Base-by-base conservation (phyloP, 2,797 vertebrate species). In the Chelon auratus region DNA sequence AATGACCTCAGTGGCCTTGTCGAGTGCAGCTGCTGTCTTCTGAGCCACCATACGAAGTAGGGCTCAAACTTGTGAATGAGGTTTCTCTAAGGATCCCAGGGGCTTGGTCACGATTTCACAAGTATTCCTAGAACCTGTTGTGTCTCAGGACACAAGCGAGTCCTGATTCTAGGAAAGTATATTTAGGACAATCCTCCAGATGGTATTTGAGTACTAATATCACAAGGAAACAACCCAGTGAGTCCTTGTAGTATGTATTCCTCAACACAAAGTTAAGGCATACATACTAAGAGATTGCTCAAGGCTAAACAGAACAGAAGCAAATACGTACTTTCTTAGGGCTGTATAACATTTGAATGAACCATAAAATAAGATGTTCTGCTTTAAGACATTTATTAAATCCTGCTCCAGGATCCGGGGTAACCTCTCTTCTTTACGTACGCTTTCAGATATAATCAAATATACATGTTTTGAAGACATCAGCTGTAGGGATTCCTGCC, bases 1-100 rank as follows among this genome's bases (percentile, higher is more conserved):
- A 26, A 26, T 26, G 24, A 26, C 24, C 24, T 33, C 30, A 33
- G 30, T 1, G n/a, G 39, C 18, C 4, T 17, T 56, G 1, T 45
- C 26, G 55, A 62, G 42, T 30, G n/a, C 36, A 72, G 65, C 71
- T 73, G 68, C 51, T 62, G 11, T 53, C 18, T 47, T 45, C 53
- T 47, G 59, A 75, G 59, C 36, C 36, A 12, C 45, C 5, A 11
- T 22, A 15, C 73, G 66, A 87, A 80, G 74, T 65, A 67, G 77
- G 77, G 24, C 81, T 82, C 66, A 60, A 59, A 59, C 60, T 54
- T 66, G 67, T 80, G 71, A 80, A 68, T 22, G 69, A 76, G 74
- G 68, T 75, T 70, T 47, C 63, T 84, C 58, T 9, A 18, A 33
- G 45, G 72, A 47, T 85, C 88, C 80, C 71, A 73, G 53, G 63